Conservation (phyloP, 2,797 vertebrate genomes). For the Catamblyrhynchus diadema region DNA sequence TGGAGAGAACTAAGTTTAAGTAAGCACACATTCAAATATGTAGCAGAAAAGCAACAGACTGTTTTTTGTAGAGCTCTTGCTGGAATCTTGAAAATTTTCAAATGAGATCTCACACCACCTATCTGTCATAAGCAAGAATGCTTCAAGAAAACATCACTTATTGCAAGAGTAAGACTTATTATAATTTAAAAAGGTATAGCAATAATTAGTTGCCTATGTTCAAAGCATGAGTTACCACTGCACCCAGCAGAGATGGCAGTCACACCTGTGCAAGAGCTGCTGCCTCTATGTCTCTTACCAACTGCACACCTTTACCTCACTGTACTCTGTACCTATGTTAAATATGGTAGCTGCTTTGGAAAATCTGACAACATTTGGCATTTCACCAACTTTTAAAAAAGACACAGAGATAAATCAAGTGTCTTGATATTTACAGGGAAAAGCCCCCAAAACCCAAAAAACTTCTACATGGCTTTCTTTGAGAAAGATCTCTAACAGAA, state of each 20-base stretch:
- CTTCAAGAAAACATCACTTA: neutral
- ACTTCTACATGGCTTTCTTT: neutral
- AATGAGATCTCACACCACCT: neutral
- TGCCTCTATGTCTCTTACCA: neutral
- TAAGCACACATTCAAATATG: neutral
- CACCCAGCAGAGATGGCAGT: neutral
- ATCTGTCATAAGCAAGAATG: neutral
- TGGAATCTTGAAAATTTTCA: neutral
- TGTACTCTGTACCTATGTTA: neutral
- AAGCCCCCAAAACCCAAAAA: accelerated
- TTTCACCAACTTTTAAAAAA: neutral
- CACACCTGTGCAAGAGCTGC: neutral
- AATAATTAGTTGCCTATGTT: neutral
- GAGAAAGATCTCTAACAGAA: neutral
- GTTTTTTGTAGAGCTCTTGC: neutral
- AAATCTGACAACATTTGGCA: neutral
- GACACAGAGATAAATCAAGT: neutral
- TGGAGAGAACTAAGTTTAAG: neutral
- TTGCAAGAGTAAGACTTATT: neutral
- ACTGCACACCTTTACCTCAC: neutral
- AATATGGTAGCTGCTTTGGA: neutral
- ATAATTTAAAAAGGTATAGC: neutral
- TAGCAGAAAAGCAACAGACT: neutral
- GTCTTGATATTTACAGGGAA: neutral
- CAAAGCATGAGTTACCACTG: neutral